Conservation (phyloP, 2,888 invertebrate species). For the Elmis aenea region DNA sequence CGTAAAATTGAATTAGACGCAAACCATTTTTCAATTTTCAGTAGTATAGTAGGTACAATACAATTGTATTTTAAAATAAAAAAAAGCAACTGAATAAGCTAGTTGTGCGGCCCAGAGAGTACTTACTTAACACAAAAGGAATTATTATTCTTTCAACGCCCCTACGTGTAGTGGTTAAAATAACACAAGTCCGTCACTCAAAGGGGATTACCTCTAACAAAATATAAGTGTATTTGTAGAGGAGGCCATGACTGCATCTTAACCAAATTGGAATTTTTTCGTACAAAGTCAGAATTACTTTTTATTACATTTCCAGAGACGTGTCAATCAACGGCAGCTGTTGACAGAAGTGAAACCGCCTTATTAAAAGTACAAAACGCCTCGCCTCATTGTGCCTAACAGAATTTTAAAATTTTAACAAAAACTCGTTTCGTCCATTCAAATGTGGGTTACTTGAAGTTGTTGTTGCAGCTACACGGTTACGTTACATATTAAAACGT, state of each 20-base stretch:
- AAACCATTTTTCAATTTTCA: too few species aligned
- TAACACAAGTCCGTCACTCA: slow-evolving; percentile 15
- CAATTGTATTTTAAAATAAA: not conserved
- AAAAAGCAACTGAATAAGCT: not conserved
- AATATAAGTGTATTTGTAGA: not conserved
- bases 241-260: not conserved
- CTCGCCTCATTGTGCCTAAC: slow-evolving; percentile 5
- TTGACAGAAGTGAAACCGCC: slow-evolving; percentile 5
- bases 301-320: slow-evolving; percentile 8
- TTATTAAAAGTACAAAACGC: slow-evolving; percentile 10
- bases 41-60: not conserved
- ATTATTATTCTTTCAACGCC: slow-evolving; percentile 6
- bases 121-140: not conserved
- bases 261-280: slow-evolving; percentile 1
- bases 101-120: not conserved
- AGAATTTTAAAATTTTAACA: slow-evolving; percentile 1
- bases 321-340: slow-evolving; percentile 13
- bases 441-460: too few species aligned
- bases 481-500: too few species aligned
- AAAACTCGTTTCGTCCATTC: too few species aligned
- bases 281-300: slow-evolving; percentile 10
- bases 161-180: slow-evolving; percentile 17
- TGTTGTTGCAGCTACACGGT: too few species aligned
- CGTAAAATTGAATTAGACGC: not conserved
- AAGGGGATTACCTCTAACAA: slow-evolving; percentile 2